A percentile compares a stretch with the other conserved stretches of the same genome.
Conservation (phyloP, 2,888 invertebrate species). For the Acanthosoma haemorrhoidale region DNA sequence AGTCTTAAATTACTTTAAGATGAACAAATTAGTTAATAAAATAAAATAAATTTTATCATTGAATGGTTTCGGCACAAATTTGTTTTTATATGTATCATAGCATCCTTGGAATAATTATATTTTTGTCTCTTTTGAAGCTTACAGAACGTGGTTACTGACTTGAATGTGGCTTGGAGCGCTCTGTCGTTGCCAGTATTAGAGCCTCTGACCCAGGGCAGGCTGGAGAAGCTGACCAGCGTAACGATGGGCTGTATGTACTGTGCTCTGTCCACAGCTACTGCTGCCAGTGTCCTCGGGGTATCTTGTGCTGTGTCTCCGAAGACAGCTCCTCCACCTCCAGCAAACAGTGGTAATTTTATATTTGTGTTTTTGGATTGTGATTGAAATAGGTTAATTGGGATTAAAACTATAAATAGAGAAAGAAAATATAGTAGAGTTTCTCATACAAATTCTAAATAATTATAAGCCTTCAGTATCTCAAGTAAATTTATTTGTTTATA, state of each 20-base stretch:
- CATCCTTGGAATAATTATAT: not conserved
- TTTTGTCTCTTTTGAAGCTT: constrained; percentile 51
- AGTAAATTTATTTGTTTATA: too few relatives aligned
- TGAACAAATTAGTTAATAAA: not conserved
- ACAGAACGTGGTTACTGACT: constrained; percentile 74
- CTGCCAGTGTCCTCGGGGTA: constrained; percentile 42
- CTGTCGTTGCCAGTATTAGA: constrained; percentile 81
- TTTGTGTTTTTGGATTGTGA: too few relatives aligned
- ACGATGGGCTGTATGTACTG: constrained; percentile 75
- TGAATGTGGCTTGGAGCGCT: constrained; percentile 74
- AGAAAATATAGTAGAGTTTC: too few relatives aligned
- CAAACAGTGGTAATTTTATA: constrained; percentile 32
- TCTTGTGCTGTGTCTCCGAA: constrained; percentile 54
- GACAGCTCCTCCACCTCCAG: constrained; percentile 43
- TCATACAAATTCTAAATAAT: too few relatives aligned
- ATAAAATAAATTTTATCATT: not conserved
- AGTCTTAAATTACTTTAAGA: not conserved
- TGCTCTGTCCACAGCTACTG: constrained; percentile 44
- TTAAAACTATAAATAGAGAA: too few relatives aligned
- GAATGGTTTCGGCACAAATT: too few relatives aligned
- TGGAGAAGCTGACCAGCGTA: constrained; percentile 73
- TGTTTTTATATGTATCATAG: not conserved
- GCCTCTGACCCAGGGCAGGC: constrained; percentile 76
- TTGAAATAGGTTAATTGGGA: too few relatives aligned
- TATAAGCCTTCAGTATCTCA: too few relatives aligned